Conservation (phyloP, 2,888 invertebrate genomes). For the Andrena minutula region DNA sequence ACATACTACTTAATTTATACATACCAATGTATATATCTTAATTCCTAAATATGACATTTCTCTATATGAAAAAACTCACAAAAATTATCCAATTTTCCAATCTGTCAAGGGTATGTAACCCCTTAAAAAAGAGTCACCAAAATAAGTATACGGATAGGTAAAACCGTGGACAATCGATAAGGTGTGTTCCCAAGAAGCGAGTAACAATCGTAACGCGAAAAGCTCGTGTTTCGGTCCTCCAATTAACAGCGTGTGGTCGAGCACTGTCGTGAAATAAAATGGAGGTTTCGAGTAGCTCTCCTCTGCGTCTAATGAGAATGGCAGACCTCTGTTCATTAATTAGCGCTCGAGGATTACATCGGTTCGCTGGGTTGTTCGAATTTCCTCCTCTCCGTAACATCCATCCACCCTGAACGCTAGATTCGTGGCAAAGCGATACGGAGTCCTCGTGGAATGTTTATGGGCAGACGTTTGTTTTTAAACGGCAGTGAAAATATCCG, state of each 20-base stretch:
- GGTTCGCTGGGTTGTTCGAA: slow-evolving; percentile 11
- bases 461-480: not conserved
- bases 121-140: too few species aligned
- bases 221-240: slow-evolving; percentile 55
- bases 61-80: too few species aligned
- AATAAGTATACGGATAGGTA: too few species aligned
- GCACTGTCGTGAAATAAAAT: slow-evolving; percentile 45
- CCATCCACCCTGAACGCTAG: not conserved
- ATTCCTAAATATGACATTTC: too few species aligned
- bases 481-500: not conserved
- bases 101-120: too few species aligned
- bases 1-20: too few species aligned
- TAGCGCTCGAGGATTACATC: slow-evolving; percentile 33
- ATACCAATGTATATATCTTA: too few species aligned
- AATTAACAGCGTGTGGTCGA: slow-evolving; percentile 47
- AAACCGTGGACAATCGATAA: too few species aligned
- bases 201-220: slow-evolving; percentile 42
- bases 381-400: not conserved
- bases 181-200: not conserved
- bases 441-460: not conserved
- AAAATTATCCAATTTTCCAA: too few species aligned
- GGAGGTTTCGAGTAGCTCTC: slow-evolving; percentile 28
- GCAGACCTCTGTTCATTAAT: slow-evolving; percentile 47
- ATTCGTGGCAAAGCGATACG: not conserved
- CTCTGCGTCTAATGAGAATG: slow-evolving; percentile 43